Percentiles rank a stretch among this genome's conserved stretches.
Conservation (phyloP, 1,140 invertebrate genomes). For the Dufourea novaeangliae region DNA sequence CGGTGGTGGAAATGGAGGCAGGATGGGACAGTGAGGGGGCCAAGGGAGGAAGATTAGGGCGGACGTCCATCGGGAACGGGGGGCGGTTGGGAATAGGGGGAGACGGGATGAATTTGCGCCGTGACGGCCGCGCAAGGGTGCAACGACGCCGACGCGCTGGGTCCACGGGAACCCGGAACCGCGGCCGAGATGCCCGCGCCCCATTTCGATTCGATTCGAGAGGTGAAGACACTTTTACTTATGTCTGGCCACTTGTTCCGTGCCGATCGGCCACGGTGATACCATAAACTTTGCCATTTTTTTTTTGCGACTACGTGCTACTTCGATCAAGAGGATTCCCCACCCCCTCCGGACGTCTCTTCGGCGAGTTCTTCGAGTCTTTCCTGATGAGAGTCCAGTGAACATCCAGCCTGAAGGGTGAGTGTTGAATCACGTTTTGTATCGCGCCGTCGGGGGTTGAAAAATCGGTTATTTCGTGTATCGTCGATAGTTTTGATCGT, state of each 20-base stretch:
- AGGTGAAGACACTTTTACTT: constrained; percentile 66
- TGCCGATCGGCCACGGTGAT: constrained; percentile 20
- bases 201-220: constrained; percentile 68
- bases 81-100: constrained; percentile 32
- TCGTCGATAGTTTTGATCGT: no score
- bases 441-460: background rate
- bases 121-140: constrained; percentile 67
- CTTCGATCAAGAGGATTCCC: background rate
- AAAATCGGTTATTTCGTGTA: background rate
- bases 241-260: constrained; percentile 46
- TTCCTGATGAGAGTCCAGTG: background rate
- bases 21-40: constrained; percentile 37
- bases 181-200: constrained; percentile 60
- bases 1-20: constrained; percentile 42
- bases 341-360: background rate
- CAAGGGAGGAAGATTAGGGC: constrained; percentile 38
- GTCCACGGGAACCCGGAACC: constrained; percentile 72
- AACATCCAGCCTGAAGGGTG: background rate
- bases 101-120: constrained; percentile 69
- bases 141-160: constrained; percentile 74
- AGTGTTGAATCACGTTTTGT: background rate
- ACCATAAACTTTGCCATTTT: constrained; percentile 6
- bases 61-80: constrained; percentile 45
- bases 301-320: background rate
- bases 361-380: background rate